Evolutionary conservation across 2,113 vertebrate species (phyloP), one percentile per base, ranked within the genome.

Genomic region (Erythrocercus mccallii): DNA sequence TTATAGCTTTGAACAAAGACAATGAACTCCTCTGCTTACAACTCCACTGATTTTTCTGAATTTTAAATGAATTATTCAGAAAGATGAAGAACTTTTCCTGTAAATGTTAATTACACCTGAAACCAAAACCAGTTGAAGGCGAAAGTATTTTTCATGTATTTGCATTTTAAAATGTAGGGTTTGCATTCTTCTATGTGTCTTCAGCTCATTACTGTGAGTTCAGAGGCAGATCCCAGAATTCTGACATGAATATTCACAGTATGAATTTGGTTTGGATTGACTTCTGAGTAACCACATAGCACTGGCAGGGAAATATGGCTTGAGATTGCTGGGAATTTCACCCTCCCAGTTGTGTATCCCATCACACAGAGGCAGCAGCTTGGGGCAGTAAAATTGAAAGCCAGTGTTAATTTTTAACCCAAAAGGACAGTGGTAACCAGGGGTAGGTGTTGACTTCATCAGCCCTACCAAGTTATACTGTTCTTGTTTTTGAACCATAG

Each of bases 381-480:
- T 1, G 0, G 56, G 51, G 62, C 37, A 50, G 24, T 60, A 50
- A 37, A 5, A 15, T 4, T 42, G 81, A 71, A 86, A 92, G 15
- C 6, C 22, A 22, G 5, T 25, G 6, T 47, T 92, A 28, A 50
- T 42, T 88, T 82, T 33, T 86, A 86, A 69, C 25, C 24, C 25
- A 21, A 10, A 31, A 69, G 23, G 6, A 22, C 25, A 9, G 6
- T n/a, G 44, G 28, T 69, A 22, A 20, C 21, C 2, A 3, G 6
- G 50, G 17, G 6, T 27, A 33, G 24, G 23, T 27, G 45, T 31
- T 27, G 47, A 22, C 38, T 44, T 69, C 37, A 16, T 51, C 30
- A 51, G 47, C 20, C 0, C 1, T 31, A 6, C 28, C 6, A 40
- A 33, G 40, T 57, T 37, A 40, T 1, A 82, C 3, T 3, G 2